Evolutionary conservation across 2,888 invertebrate species (phyloP), one percentile per base, ranked within the genome.

Genomic region (Helicoverpa assulta): DNA sequence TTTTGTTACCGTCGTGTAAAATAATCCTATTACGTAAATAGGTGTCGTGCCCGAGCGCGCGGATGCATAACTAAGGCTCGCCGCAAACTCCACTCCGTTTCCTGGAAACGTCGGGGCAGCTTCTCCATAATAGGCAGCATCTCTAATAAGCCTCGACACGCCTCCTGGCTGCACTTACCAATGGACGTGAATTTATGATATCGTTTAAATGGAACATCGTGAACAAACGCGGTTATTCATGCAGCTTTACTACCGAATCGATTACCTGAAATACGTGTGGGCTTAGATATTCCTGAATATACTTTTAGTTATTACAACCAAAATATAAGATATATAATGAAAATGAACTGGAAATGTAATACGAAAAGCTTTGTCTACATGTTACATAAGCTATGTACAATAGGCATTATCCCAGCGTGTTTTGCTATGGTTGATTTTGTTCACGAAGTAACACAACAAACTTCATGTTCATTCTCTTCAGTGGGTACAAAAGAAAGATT

Each of bases 11-110:
- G 56, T 69, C 59, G 58, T 67, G 59, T 56, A 62, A 66, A 73
- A 65, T 78, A 82, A 84, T 79, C 70, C 57, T 70, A 66, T 81
- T 71, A 81, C 37, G 62, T 66, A 78, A 73, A 70, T 72, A 80
- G 63, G 54, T 70, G 62, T 75, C 62, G 57, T 56, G 79, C 67
- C 69, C 51, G 73, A 61, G 67, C 58, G 66, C 73, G 67, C 51
- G 57, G 75, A 65, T 71, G 79, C 81, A 75, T 76, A 62, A 67
- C 66, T 78, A 58, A 67, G 37, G 37, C 33, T 8, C 16, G 1
- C 52, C 6, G 50, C 60, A 57, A 51, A 43, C n/a, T 40, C 33
- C 26, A 29, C 60, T 53, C 26, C 26, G 53, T 65, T 69, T 64
- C 63, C 67, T 55, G 59, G 70, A 67, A 75, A 47, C 67, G 55